phyloP scores from a whole-genome alignment of 1,140 invertebrate genomes.

The Amyelois transitella region DNA sequence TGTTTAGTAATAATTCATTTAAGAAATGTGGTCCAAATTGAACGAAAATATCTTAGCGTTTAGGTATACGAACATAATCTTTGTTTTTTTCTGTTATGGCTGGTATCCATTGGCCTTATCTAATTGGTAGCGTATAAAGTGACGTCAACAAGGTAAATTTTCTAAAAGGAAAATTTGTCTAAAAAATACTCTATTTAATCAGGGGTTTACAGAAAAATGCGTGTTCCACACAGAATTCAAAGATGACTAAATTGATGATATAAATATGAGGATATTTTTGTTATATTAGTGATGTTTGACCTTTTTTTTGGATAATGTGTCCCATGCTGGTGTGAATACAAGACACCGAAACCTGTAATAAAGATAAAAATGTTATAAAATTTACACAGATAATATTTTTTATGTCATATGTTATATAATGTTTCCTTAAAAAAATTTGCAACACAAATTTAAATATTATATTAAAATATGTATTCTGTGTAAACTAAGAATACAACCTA shows the following conservation, averaged over 20 bases:
- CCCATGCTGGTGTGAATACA: too few relatives aligned
- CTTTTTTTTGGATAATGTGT: too few relatives aligned
- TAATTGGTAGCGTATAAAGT: conserved; percentile 46
- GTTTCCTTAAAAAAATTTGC: too few relatives aligned
- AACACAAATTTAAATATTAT: too few relatives aligned
- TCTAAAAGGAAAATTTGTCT: conserved; percentile 65
- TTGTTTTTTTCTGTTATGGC: conserved; percentile 12
- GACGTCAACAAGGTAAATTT: conserved; percentile 41
- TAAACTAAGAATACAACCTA: too few relatives aligned
- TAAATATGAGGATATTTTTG: conserved; percentile 15
- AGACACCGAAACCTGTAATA: too few relatives aligned
- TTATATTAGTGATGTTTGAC: too few relatives aligned
- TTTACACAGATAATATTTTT: too few relatives aligned
- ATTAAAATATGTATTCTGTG: too few relatives aligned
- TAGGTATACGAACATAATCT: neutral
- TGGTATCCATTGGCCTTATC: conserved; percentile 53
- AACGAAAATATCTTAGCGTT: conserved; percentile 21
- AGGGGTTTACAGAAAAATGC: neutral
- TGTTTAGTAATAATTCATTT: conserved; percentile 7
- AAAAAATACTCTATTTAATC: conserved; percentile 59
- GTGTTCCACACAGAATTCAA: conserved; percentile 16
- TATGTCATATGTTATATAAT: too few relatives aligned
- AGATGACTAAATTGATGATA: conserved; percentile 5
- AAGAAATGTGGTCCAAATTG: conserved; percentile 49
- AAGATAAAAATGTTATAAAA: too few relatives aligned